Evolutionary conservation across 2,888 invertebrate species (phyloP).

Genomic region (Brachypterus glaber): DNA sequence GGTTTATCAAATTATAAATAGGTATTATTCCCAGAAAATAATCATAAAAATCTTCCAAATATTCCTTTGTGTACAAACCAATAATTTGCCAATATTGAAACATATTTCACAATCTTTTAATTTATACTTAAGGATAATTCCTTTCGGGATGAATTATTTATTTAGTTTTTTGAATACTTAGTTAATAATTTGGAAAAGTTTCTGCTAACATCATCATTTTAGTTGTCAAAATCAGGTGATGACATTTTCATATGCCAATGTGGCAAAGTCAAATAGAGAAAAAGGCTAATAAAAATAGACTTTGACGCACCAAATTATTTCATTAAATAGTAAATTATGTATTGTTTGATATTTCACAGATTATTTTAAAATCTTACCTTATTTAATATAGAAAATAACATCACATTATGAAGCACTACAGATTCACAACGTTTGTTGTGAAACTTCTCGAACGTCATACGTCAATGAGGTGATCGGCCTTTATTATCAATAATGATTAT

Average conservation of each 20-base stretch:
- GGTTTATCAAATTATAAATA: no score
- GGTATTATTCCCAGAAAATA: no score
- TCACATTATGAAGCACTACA: conserved; percentile 39
- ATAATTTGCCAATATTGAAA: no score
- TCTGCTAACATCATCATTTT: conserved; percentile 25
- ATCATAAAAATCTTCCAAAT: no score
- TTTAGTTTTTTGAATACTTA: no score
- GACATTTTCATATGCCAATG: conserved; percentile 31
- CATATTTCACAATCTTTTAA: no score
- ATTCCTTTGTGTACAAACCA: no score
- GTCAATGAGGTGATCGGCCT: conserved; percentile 14
- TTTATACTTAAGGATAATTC: no score
- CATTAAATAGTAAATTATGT: no score
- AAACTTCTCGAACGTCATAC: conserved; percentile 33
- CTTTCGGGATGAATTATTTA: no score
- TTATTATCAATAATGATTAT: not conserved
- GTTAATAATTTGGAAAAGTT: no score
- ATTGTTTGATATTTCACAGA: no score
- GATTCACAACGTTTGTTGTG: conserved; percentile 40
- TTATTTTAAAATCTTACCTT: conserved; percentile 36
- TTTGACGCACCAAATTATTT: conserved; percentile 6
- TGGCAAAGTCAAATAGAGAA: conserved; percentile 22
- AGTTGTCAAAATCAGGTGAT: conserved; percentile 39
- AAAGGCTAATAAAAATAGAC: not conserved
- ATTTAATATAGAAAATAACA: conserved; percentile 34